Evolutionary conservation across 2,888 invertebrate genomes (phyloP), one percentile per base, ranked within the genome.

Genomic region (Gari tellinella): DNA sequence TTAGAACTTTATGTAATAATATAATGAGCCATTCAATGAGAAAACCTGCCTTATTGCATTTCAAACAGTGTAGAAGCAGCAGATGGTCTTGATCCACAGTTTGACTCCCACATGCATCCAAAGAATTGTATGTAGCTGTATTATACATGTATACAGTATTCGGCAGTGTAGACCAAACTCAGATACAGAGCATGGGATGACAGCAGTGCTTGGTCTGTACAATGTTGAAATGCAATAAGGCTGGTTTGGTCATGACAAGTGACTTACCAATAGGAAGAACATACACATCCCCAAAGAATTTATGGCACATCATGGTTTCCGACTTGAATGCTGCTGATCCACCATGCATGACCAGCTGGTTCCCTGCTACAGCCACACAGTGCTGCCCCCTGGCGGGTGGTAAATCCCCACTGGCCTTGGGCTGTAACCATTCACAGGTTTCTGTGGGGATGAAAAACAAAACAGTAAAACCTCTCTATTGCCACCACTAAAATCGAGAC

Each of bases 381-480:
- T 90, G 90, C 48, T 87, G 85, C 1, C 90, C 90, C 31, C 91
- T 82, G 1, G 76, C 86, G 15, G 67, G 19, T 4, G 87, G 86
- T 37, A 83, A 43, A 14, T 87, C 83, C 23, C 89, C 89, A 10
- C 10, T 61, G 4, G 86, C 76, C 4, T 53, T 72, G 0, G 89
- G 88, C 72, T 89, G 88, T n/a, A 87, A 51, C 91, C 91, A 91
- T 58, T 88, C 82, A 26, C 65, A 70, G 2, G 83, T 84, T 26
- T 86, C 91, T 91, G 79, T 15, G 84, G 5, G 31, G 10, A 31
- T 31, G 31, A 31, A 10, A 10, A 31, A 31, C 31, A 31, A 31
- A 31, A 31, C 10, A 10, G 31, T 31, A 10, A n/a, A n/a, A n/a
- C n/a, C n/a, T n/a, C n/a, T n/a, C n/a, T n/a, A n/a, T n/a, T n/a